phyloP scores from a whole-genome alignment of 2,113 vertebrate genomes.

The Entomyzon cyanotis region DNA sequence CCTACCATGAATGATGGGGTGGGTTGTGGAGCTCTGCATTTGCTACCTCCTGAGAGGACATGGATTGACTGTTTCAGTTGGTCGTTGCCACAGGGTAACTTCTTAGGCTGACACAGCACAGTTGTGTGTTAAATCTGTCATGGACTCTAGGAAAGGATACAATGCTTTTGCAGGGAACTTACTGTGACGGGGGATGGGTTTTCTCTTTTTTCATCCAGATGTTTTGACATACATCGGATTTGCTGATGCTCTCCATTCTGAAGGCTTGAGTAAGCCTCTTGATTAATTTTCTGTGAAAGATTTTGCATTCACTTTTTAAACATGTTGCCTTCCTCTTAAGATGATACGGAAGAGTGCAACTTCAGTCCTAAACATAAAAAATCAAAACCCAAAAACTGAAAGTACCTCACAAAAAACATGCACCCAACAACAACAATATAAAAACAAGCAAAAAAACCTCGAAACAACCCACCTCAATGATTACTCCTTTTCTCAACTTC shows the following conservation, averaged over 20 bases:
- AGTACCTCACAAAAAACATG: not conserved
- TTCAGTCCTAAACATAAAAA: not conserved
- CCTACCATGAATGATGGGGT: not conserved
- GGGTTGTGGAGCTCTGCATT: not conserved
- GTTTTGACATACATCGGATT: not conserved
- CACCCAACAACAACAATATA: not conserved
- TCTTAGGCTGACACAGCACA: not conserved
- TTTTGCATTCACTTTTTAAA: not conserved
- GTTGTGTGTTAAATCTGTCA: not conserved
- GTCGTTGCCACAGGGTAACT: not conserved
- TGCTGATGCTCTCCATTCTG: not conserved
- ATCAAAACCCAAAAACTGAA: not conserved
- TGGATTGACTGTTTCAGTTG: not conserved
- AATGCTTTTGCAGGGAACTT: not conserved
- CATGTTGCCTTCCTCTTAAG: not conserved
- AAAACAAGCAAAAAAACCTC: not conserved
- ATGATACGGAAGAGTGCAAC: not conserved
- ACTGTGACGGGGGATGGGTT: not conserved
- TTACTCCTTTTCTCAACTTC: not conserved
- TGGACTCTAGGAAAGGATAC: not conserved
- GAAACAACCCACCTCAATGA: not conserved
- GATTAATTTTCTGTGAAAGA: not conserved
- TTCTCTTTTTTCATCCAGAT: not conserved
- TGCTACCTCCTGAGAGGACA: not conserved
- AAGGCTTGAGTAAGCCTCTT: not conserved